phyloP scores from a whole-genome alignment of 23 tunicate genomes.

The Pegea sp. region DNA sequence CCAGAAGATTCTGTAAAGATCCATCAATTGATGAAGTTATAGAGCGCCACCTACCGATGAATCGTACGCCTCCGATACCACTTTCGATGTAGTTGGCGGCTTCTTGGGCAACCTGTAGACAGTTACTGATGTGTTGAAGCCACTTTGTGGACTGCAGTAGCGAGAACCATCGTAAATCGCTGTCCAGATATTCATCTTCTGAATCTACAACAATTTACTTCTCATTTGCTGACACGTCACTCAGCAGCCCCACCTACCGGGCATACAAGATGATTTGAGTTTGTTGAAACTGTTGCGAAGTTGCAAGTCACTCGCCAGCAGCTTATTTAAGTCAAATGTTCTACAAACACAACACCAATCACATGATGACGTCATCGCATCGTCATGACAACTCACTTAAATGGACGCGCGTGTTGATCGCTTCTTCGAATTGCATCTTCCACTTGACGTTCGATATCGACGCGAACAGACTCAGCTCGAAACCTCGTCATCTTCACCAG shows the following conservation, averaged over 20 bases:
- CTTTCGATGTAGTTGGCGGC: conserved; percentile 6
- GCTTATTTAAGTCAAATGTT: conserved; percentile 11
- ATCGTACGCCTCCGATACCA: neutral
- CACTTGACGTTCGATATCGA: no score
- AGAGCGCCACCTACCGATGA: no score
- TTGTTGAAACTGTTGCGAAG: conserved; percentile 38
- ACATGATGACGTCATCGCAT: no score
- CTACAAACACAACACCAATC: no score
- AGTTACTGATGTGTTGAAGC: conserved; percentile 33
- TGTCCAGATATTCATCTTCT: conserved; percentile 25
- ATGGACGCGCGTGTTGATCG: no score
- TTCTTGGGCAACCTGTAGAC: conserved; percentile 17
- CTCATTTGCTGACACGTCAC: no score
- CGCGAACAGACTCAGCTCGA: no score
- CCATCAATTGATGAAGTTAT: neutral
- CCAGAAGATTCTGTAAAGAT: conserved; percentile 29
- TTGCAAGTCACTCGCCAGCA: conserved; percentile 21
- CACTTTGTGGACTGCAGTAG: conserved; percentile 27
- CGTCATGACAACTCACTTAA: no score
- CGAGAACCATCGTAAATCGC: conserved; percentile 30
- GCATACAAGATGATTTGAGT: conserved; percentile 31
- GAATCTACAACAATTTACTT: no score
- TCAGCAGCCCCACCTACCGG: conserved; percentile 14
- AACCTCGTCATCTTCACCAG: no score
- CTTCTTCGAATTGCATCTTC: no score